Evolutionary conservation across 2,113 vertebrate species (phyloP), one percentile per base, ranked within the genome.

Genomic region (Oncorhynchus clarkii): DNA sequence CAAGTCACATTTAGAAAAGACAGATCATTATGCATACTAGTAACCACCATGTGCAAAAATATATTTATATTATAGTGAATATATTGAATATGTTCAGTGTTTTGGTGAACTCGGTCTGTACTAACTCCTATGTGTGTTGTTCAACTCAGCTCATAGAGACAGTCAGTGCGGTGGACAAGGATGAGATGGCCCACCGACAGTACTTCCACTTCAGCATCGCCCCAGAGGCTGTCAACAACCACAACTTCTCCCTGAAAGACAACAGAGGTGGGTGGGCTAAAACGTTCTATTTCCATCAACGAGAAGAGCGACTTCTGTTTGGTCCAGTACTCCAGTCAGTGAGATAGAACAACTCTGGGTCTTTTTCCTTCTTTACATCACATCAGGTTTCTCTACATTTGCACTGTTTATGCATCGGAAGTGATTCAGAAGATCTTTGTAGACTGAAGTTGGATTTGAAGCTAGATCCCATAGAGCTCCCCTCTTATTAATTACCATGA

Each of bases 191-290:
- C 81, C 96, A 96, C 74, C 93, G 96, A 78, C 96, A 96, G 78
- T 93, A 95, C 90, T 97, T 99, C 88, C 94, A 94, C 69, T 99
- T 96, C 94, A 96, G 91, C 81, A 94, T 99, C 0, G 93, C 95
- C 60, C 95, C 95, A 7, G 96, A 97, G 89, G 96, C 96, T 74
- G 92, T 92, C 75, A 95, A 97, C 85, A 98, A 98, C 90, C 93
- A 96, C 80, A 99, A 98, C 90, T 99, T 99, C 91, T 97, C 97
- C n/a, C 91, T 99, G 74, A 93, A 93, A 93, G 96, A 98, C 90
- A 97, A 97, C 91, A 91, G 94, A 96, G 97, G 98, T 99, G 89
- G 59, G 91, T 89, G 7, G 51, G 31, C 73, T 27, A 3, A 62
- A 18, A 67, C 26, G 29, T n/a, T 7, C 16, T 18, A 14, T 39